Evolutionary conservation across 1,140 invertebrate genomes (phyloP), one percentile per base, ranked within the genome.

Genomic region (Mizuhopecten yessoensis): DNA sequence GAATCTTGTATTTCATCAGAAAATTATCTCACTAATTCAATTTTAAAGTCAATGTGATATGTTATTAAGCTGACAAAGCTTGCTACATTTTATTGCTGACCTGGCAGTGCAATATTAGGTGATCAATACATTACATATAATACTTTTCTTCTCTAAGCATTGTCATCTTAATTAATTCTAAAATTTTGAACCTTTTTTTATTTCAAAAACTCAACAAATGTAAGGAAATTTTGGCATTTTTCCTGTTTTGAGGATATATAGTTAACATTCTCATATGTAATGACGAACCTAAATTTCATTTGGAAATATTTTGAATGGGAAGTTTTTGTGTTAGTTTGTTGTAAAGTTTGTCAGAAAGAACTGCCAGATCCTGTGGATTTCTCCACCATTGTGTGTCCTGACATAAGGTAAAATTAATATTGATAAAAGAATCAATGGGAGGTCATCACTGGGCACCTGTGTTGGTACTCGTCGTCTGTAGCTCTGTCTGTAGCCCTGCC

Each of bases 401-500:
- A 75, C 29, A 75, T n/a, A 75, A 75, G n/a, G 57, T 29, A 75
- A 75, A 75, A 75, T 75, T 75, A 75, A 75, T 75, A 75, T 75
- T 75, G 57, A 75, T 75, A 75, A 29, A 75, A n/a, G 57, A 75
- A 75, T 75, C 57, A 75, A 75, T 5, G 23, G n/a, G 17, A 75
- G 57, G 57, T n/a, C 57, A 75, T 75, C 23, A 75, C 1, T 29
- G n/a, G n/a, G 57, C 1, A n/a, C 57, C 57, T 17, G 57, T 29
- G 57, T 75, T 9, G 36, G 57, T n/a, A 45, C 9, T 13, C 42
- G 1, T 13, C 17, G 42, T 39, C 36, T 39, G 36, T 39, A 39
- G 36, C 36, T 39, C 5, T 39, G 36, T 39, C 36, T 39, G 36
- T 39, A 39, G 36, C 13, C 5, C 36, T 39, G 36, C 13, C 13